These are phyloP conservation scores for Piprites chloris DNA, from an alignment of 2,113 vertebrate species.

Conservation along the genomic window DNA sequence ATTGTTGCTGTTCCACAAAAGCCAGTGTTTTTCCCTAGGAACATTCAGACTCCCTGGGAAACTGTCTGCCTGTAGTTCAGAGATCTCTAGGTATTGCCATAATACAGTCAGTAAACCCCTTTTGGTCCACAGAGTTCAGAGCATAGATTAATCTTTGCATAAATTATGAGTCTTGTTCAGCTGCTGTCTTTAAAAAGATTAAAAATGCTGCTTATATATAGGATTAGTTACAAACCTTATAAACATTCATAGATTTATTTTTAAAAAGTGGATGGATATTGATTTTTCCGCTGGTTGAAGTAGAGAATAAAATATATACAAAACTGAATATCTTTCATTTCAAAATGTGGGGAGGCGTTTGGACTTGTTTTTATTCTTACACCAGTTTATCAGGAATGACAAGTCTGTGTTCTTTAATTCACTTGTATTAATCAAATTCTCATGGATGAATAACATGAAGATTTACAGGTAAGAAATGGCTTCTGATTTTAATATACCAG, in stretches of 20 bases:
- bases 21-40: neutral
- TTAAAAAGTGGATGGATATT: neutral
- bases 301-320: neutral
- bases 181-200: neutral
- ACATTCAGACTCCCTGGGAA: neutral
- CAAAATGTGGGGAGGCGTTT: neutral
- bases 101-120: neutral
- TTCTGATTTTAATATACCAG: neutral
- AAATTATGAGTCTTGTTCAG: neutral
- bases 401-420: neutral
- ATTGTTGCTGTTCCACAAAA: neutral
- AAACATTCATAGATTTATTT: neutral
- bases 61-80: neutral
- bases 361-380: neutral
- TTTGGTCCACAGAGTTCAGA: neutral
- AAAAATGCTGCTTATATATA: neutral
- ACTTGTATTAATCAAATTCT: neutral
- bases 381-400: neutral
- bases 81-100: neutral
- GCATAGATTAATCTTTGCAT: neutral
- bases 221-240: neutral
- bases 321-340: neutral
- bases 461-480: neutral
- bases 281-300: neutral
- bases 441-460: neutral